Conservation (phyloP, 2,113 vertebrate genomes). For the Lamprotornis superbus region DNA sequence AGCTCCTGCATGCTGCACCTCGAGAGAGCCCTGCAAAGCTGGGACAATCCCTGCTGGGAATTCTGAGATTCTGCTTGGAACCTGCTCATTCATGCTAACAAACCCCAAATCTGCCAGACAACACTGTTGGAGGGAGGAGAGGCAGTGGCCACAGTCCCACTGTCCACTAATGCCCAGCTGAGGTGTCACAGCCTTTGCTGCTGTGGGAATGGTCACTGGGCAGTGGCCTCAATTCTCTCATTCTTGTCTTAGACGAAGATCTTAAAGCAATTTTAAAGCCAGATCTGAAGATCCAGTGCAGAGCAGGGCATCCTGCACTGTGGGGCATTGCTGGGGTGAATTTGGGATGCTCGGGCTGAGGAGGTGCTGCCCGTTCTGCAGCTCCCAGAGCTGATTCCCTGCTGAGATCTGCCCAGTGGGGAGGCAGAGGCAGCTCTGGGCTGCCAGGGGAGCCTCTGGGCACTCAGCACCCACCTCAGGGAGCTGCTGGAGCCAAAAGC, state of each 20-base stretch:
- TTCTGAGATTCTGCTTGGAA: not conserved
- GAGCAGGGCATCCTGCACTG: not conserved
- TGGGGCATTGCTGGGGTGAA: accelerated
- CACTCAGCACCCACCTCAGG: not conserved
- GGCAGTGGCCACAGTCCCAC: not conserved
- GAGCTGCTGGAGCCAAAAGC: not conserved
- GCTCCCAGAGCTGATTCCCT: not conserved
- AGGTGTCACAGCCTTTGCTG: not conserved
- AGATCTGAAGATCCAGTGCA: not conserved
- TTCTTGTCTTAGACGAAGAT: not conserved
- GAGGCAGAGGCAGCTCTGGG: not conserved
- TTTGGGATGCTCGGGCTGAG: not conserved
- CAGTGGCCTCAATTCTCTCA: not conserved
- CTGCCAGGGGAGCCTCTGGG: not conserved
- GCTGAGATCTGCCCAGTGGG: not conserved
- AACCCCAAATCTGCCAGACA: not conserved
- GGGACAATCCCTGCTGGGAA: not conserved
- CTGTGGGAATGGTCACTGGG: not conserved
- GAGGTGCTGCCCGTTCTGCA: not conserved
- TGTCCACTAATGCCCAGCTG: not conserved
- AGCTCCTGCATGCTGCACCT: conserved; percentile 18
- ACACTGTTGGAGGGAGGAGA: not conserved
- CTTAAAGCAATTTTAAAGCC: not conserved
- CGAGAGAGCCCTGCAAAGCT: not conserved
- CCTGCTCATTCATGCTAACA: not conserved